These are phyloP conservation scores for Monopis laevigella DNA, from an alignment of 2,888 invertebrate genomes.

Conservation along the genomic window DNA sequence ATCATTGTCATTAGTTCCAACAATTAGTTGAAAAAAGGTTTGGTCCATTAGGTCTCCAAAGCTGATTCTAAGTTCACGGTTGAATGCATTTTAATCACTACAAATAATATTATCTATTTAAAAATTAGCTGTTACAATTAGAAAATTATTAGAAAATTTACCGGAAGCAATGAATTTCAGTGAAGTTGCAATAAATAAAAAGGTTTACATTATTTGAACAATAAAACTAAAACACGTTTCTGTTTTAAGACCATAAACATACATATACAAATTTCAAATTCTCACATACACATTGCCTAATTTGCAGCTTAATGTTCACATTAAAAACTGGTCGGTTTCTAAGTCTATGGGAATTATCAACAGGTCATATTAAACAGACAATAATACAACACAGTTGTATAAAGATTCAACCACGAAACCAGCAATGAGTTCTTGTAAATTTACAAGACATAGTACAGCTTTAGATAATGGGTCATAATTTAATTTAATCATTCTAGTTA, in stretches of 20 bases:
- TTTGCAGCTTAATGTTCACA: slow-evolving; percentile 51
- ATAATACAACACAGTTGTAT: too few relatives aligned
- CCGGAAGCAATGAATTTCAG: not conserved
- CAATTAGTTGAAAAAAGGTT: too few relatives aligned
- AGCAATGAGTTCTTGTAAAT: slow-evolving; percentile 27
- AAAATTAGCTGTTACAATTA: not conserved
- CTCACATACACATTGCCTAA: slow-evolving; percentile 57
- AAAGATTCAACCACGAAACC: too few relatives aligned
- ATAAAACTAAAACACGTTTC: slow-evolving; percentile 27
- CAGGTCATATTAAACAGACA: not conserved
- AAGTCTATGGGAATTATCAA: slow-evolving; percentile 41
- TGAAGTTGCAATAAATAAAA: slow-evolving; percentile 24
- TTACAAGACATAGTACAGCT: slow-evolving; percentile 25
- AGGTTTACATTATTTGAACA: slow-evolving; percentile 25
- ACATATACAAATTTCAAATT: slow-evolving; percentile 37
- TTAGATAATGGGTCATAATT: slow-evolving; percentile 24
- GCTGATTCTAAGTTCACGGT: too few relatives aligned
- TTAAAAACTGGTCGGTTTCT: slow-evolving; percentile 31
- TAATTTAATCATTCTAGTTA: not conserved
- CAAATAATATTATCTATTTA: too few relatives aligned
- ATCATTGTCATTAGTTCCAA: too few relatives aligned
- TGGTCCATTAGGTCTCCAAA: too few relatives aligned
- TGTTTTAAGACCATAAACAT: slow-evolving; percentile 28
- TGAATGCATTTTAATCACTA: too few relatives aligned
- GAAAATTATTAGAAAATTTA: not conserved